Conservation (phyloP, 2,888 invertebrate species). For the Xylota sylvarum region DNA sequence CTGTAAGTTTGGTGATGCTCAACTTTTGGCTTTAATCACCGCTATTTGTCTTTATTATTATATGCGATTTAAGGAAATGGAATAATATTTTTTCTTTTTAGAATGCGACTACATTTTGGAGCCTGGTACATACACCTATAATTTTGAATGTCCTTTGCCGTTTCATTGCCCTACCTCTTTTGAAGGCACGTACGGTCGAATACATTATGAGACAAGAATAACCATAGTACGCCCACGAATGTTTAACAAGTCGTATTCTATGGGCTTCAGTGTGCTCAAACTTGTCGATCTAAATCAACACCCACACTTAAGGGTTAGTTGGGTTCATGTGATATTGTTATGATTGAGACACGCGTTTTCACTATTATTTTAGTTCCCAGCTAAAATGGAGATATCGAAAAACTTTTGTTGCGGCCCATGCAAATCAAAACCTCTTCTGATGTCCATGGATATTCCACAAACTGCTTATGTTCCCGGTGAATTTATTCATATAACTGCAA, state of each 20-base stretch:
- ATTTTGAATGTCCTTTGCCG: slow-evolving; percentile 86
- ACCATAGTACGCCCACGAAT: slow-evolving; percentile 93
- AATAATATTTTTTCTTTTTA: not conserved
- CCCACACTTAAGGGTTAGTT: slow-evolving; percentile 40
- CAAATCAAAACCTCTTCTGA: slow-evolving; percentile 81
- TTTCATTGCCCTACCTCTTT: slow-evolving; percentile 85
- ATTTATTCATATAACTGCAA: slow-evolving; percentile 82
- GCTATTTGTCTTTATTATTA: too few species aligned
- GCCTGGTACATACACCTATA: slow-evolving; percentile 85
- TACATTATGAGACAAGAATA: slow-evolving; percentile 87
- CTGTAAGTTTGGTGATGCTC: too few species aligned
- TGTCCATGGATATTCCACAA: slow-evolving; percentile 81
- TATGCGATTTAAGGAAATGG: too few species aligned
- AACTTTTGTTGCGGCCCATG: slow-evolving; percentile 82
- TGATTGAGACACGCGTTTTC: not conserved
- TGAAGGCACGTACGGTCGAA: slow-evolving; percentile 85
- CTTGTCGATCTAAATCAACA: slow-evolving; percentile 90
- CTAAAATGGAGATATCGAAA: slow-evolving; percentile 80
- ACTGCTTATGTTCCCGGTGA: slow-evolving; percentile 83
- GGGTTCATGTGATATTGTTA: too few species aligned
- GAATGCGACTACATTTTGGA: slow-evolving; percentile 69
- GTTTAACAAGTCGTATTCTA: slow-evolving; percentile 88
- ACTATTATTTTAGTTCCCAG: slow-evolving; percentile 79
- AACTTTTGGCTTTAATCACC: too few species aligned
- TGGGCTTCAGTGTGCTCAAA: slow-evolving; percentile 91